These are phyloP conservation scores for Antennarius striatus DNA, from an alignment of 2,113 vertebrate genomes.

Conservation along the genomic window DNA sequence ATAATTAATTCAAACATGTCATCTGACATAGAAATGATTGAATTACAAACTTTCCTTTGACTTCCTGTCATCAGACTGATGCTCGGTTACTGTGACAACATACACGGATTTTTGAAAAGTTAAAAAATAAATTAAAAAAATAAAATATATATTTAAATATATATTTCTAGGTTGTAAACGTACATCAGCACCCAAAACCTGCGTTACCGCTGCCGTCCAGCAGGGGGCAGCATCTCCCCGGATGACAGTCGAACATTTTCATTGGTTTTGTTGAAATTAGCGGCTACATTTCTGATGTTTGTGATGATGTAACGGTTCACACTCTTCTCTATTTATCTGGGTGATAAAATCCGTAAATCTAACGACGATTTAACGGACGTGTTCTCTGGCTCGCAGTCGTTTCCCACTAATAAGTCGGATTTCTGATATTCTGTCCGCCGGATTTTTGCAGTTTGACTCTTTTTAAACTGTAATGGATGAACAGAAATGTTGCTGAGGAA, in stretches of 20 bases:
- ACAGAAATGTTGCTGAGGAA: neutral
- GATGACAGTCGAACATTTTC: neutral
- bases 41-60: conserved; percentile 7
- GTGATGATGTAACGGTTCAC: neutral
- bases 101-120: neutral
- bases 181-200: neutral
- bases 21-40: neutral
- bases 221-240: conserved; percentile 69
- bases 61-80: conserved; percentile 25
- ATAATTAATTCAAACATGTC: too few relatives aligned
- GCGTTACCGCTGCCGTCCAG: conserved; percentile 32
- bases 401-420: too few relatives aligned
- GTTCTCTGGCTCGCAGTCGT: too few relatives aligned
- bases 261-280: neutral
- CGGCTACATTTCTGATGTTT: neutral
- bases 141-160: too few relatives aligned
- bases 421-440: too few relatives aligned
- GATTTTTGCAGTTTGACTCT: neutral
- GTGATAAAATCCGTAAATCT: neutral
- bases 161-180: neutral
- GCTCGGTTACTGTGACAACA: conserved; percentile 17
- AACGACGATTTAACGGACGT: too few relatives aligned
- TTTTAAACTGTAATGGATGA: neutral
- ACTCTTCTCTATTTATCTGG: neutral
- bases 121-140: too few relatives aligned